A percentile compares a stretch with the other conserved stretches of the same genome.
Conservation (phyloP, 2,888 invertebrate species). For the Coenonympha glycerion region DNA sequence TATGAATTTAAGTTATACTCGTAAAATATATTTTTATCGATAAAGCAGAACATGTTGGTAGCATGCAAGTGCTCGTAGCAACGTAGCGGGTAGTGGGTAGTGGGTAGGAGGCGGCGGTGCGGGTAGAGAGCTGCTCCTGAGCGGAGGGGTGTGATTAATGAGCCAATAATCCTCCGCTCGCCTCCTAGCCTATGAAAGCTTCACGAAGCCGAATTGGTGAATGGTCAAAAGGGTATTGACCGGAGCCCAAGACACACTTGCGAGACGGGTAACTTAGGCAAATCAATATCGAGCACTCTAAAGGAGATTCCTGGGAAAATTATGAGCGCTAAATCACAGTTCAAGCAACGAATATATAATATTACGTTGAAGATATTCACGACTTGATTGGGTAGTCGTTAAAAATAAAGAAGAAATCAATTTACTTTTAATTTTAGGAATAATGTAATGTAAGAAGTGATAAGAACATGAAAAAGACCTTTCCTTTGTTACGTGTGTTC, state of each 20-base stretch:
- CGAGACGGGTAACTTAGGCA: conserved; percentile 11
- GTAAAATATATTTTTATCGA: conserved; percentile 21
- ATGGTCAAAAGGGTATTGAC: conserved; percentile 75
- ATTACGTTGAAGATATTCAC: no score
- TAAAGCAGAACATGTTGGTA: conserved; percentile 3
- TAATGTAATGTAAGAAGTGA: no score
- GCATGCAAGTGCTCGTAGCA: conserved; percentile 1
- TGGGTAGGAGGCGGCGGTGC: conserved; percentile 30
- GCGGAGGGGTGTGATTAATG: conserved; percentile 68
- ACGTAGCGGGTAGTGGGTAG: not conserved
- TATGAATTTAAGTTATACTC: not conserved
- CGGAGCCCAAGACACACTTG: conserved; percentile 46
- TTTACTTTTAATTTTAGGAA: no score
- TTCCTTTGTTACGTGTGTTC: no score
- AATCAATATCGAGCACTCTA: not conserved
- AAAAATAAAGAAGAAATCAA: no score
- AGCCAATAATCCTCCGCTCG: conserved; percentile 67
- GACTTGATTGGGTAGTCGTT: no score
- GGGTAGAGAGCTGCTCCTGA: not conserved
- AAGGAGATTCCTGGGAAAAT: no score
- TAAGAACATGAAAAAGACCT: no score
- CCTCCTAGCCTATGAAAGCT: conserved; percentile 63
- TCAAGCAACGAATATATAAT: no score
- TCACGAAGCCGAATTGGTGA: conserved; percentile 75
- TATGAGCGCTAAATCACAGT: no score